Conservation (phyloP, 2,888 invertebrate species). For the Argyresthia goedartella region DNA sequence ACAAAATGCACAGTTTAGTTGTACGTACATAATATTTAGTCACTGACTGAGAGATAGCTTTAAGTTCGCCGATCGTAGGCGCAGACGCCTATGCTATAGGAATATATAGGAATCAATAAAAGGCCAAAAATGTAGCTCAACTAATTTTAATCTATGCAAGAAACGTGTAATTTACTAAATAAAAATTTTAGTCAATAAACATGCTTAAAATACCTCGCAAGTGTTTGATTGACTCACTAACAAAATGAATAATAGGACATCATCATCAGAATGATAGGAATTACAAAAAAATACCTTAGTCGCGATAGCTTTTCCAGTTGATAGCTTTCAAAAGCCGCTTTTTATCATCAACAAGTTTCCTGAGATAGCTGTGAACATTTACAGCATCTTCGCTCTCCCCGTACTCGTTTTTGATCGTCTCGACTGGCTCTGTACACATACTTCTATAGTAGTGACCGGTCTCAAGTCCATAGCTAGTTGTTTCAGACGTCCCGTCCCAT, state of each 20-base stretch:
- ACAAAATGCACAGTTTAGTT: too few species aligned
- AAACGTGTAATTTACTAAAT: not conserved
- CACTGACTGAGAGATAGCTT: not conserved
- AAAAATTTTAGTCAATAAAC: not conserved
- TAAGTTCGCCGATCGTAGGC: conserved; percentile 17
- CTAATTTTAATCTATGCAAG: conserved; percentile 23
- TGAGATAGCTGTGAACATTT: conserved; percentile 46
- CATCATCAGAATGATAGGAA: not conserved
- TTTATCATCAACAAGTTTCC: conserved; percentile 27
- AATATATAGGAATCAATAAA: not conserved
- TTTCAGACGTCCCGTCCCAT: conserved; percentile 48
- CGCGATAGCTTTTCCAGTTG: conserved; percentile 33
- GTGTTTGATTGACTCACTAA: not conserved
- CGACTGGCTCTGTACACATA: conserved; percentile 40
- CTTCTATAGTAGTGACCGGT: conserved; percentile 50
- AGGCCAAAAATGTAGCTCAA: conserved; percentile 58
- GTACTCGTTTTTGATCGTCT: conserved; percentile 42
- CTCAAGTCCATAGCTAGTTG: conserved; percentile 33
- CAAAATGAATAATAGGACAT: not conserved
- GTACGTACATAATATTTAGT: too few species aligned
- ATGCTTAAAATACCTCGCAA: not conserved
- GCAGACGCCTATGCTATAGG: not conserved
- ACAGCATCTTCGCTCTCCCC: conserved; percentile 35
- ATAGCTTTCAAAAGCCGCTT: conserved; percentile 35
- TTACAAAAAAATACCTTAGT: conserved; percentile 12